phyloP scores from a whole-genome alignment of 2,888 invertebrate species.

The Erebia ligea region DNA sequence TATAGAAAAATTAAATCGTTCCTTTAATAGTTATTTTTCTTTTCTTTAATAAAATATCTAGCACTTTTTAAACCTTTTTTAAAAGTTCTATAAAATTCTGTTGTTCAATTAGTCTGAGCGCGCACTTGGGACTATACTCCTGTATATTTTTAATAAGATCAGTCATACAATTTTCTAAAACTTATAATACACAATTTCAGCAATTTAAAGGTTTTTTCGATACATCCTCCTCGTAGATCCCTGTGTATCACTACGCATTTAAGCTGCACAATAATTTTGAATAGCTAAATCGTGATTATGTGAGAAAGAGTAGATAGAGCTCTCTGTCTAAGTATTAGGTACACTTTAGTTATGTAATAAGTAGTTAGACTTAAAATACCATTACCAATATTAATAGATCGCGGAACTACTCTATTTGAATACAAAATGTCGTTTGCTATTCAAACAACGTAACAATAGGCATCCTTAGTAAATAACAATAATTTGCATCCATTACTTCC shows the following conservation, averaged over 20 bases:
- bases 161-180: too few species aligned
- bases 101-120: too few species aligned
- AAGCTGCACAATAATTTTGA: neutral
- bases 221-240: neutral
- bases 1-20: too few species aligned
- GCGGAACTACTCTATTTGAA: conserved; percentile 24
- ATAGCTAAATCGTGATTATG: neutral
- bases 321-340: neutral
- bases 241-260: neutral
- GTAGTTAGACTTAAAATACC: conserved; percentile 12
- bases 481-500: conserved; percentile 39
- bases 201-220: too few species aligned
- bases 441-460: conserved; percentile 27
- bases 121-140: too few species aligned
- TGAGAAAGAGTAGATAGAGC: neutral
- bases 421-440: conserved; percentile 32
- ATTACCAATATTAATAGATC: conserved; percentile 24
- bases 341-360: neutral
- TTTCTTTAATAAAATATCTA: neutral
- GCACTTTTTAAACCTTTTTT: neutral
- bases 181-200: too few species aligned
- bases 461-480: conserved; percentile 31
- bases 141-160: too few species aligned
- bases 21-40: neutral
- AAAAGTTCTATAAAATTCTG: too few species aligned